These are phyloP conservation scores for Aleiodes leptofemur DNA, from an alignment of 2,888 invertebrate genomes.

Conservation along the genomic window DNA sequence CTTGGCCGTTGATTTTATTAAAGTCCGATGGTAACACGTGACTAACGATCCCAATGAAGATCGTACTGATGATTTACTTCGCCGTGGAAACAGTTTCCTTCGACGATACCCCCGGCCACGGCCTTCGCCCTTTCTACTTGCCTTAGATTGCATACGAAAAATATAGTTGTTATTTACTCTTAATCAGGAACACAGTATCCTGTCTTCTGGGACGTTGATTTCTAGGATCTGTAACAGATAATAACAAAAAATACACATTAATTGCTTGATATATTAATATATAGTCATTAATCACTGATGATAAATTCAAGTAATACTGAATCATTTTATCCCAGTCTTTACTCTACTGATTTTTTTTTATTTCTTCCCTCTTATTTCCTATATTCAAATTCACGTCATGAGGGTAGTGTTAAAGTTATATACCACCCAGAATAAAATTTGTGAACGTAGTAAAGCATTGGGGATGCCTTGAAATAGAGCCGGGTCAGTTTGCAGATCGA, in stretches of 20 bases:
- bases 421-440: slow-evolving; percentile 53
- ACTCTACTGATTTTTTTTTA: slow-evolving; percentile 15
- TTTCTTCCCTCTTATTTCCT: slow-evolving; percentile 36
- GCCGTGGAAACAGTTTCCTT: slow-evolving; percentile 45
- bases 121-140: slow-evolving; percentile 52
- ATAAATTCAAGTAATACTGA: not conserved
- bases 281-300: slow-evolving; percentile 13
- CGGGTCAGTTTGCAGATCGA: slow-evolving; percentile 56
- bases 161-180: slow-evolving; percentile 52
- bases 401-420: slow-evolving; percentile 34
- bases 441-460: slow-evolving; percentile 55
- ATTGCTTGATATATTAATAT: not conserved
- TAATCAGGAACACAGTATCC: slow-evolving; percentile 39
- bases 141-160: slow-evolving; percentile 69
- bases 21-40: slow-evolving; percentile 27
- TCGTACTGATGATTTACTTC: slow-evolving; percentile 38
- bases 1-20: slow-evolving; percentile 24
- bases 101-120: slow-evolving; percentile 47
- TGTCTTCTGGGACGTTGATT: slow-evolving; percentile 14
- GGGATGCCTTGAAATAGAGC: slow-evolving; percentile 58
- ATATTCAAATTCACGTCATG: slow-evolving; percentile 22
- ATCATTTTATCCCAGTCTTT: no score
- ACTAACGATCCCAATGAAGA: slow-evolving; percentile 6
- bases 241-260: slow-evolving; percentile 3
- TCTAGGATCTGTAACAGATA: slow-evolving; percentile 31